phyloP scores from a whole-genome alignment of 1,140 invertebrate species.

The Penaeus japonicus region DNA sequence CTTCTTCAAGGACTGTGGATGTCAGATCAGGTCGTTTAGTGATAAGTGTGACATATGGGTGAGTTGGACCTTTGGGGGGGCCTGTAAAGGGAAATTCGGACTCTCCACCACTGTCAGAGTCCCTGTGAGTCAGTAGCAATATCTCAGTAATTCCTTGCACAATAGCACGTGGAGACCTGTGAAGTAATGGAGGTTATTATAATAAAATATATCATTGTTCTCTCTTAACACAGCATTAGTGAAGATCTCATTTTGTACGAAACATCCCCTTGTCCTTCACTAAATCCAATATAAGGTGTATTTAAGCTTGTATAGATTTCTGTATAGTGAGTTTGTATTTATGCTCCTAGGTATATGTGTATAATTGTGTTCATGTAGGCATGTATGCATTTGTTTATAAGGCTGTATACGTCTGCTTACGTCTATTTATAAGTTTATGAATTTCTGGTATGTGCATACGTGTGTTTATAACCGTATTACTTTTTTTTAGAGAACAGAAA shows the following conservation, averaged over 20 bases:
- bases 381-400: not conserved
- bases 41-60: slow-evolving; percentile 50
- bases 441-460: not conserved
- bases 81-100: slow-evolving; percentile 43
- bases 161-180: slow-evolving; percentile 28
- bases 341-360: not conserved
- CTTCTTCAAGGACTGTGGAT: slow-evolving; percentile 46
- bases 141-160: slow-evolving; percentile 36
- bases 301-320: no score
- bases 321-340: not conserved
- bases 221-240: not conserved
- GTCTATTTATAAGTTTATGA: not conserved
- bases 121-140: not conserved
- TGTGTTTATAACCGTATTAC: not conserved
- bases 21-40: slow-evolving; percentile 45
- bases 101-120: not conserved
- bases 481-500: no score
- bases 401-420: not conserved
- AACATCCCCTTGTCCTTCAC: no score
- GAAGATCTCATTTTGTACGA: not conserved
- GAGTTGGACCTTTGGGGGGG: slow-evolving; percentile 45
- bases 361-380: not conserved
- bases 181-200: not conserved
- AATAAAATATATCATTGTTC: not conserved
- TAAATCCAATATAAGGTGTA: no score